Evolutionary conservation across 2,888 invertebrate genomes (phyloP), one percentile per base, ranked within the genome.

Genomic region (Nymphalis polychloros): DNA sequence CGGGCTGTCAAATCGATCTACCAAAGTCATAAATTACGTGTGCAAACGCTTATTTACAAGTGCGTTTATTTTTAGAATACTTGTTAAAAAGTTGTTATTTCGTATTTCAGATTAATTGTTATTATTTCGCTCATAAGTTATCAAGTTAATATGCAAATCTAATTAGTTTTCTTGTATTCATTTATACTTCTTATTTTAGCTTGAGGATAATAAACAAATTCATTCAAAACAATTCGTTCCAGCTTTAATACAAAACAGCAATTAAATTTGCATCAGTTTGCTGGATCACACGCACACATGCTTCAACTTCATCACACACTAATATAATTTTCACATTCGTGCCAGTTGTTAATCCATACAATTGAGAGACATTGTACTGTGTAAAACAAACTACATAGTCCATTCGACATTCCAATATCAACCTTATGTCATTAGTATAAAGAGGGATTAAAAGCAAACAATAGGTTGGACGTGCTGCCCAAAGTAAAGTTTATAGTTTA

Each of bases 221-320:
- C 13, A 41, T 13, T 13, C 41, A 13, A 13, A 41, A 13, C 41
- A 41, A 41, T 41, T 41, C 41, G 41, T 13, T 52, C 52, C 27
- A 52, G 16, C 13, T 27, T 52, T 52, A 52, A 50, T 35, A 62
- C 35, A 31, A 52, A 35, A 62, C 52, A 50, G 50, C 31, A 62
- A 62, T 62, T 50, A 62, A 62, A 49, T 52, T 62, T 48, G 8
- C 50, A 62, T 62, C 41, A 62, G 50, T 50, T 52, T 50, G 8
- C 50, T 13, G 31, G 50, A 41, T 35, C 50, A 49, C 50, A 35
- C 31, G 47, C 52, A 41, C 62, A 62, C 62, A 52, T 16, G 35
- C 35, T 31, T 35, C 62, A 19, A 13, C 19, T 50, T 35, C 35
- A 62, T 52, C 50, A 62, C 50, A 35, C 23, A 27, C 52, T 52